Evolutionary conservation across 1,140 invertebrate species (phyloP), one percentile per base, ranked within the genome.

Genomic region (Rhyacophila brunnea): DNA sequence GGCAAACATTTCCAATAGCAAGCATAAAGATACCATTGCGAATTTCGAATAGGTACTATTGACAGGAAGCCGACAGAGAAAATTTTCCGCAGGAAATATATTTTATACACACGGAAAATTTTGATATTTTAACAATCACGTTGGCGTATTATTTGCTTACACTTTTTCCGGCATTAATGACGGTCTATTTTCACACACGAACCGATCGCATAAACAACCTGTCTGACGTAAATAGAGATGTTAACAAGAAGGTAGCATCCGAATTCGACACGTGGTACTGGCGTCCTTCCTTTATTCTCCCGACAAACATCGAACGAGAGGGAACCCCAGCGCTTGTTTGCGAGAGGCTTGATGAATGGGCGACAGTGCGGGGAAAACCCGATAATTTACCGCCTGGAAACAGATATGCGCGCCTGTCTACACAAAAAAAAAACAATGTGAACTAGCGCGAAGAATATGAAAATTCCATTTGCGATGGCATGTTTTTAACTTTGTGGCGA

Each of bases 301-400:
- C 1, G 44, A n/a, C 44, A 40, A 28, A 28, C 23, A 28, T 28
- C 23, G 23, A 28, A 28, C 23, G 23, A 28, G 23, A 28, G 23
- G 23, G 23, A 28, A 9, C 23, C 23, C 23, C 23, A 34, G 13
- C 32, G 9, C 18, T 35, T 47, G 52, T 59, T 50, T 51, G 57
- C 48, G 38, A 28, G 32, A 40, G 15, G 45, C 20, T 45, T 61
- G 58, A 61, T 61, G 58, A 61, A 61, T 61, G 58, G 58, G 44
- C 46, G 58, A 61, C 58, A 61, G 52, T 20, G 43, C 42, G 52
- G 58, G 44, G 35, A 47, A 43, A 50, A 43, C 47, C 58, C 43
- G 51, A 44, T 61, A 61, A 61, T 55, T 61, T 61, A 61, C 51
- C 40, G 58, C 58, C 52, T 23, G 58, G 34, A 50, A 55, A 61